These are phyloP conservation scores for Sebastes diploproa DNA, from an alignment of 2,797 vertebrate genomes.

Conservation along the genomic window DNA sequence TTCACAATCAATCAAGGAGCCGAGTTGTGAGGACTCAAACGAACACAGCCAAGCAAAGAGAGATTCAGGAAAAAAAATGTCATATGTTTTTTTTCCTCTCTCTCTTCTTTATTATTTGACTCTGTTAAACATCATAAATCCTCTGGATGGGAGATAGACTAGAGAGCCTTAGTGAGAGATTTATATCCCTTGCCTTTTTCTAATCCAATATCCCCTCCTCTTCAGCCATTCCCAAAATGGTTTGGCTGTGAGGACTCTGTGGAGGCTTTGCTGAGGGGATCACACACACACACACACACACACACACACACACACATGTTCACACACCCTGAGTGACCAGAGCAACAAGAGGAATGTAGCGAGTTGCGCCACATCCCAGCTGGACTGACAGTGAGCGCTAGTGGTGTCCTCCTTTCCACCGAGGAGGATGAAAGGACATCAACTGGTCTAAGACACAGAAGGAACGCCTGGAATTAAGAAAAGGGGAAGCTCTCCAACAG, in stretches of 20 bases:
- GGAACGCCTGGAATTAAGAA: conserved; percentile 79
- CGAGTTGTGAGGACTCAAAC: conserved; percentile 49
- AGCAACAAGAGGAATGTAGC: conserved; percentile 80
- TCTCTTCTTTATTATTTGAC: conserved; percentile 70
- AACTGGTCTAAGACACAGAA: conserved; percentile 70
- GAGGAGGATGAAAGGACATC: conserved; percentile 80
- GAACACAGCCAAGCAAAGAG: conserved; percentile 56
- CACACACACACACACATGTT: conserved; percentile 56
- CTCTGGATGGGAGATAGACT: conserved; percentile 72
- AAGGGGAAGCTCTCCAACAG: conserved; percentile 77
- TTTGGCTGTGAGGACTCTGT: conserved; percentile 71
- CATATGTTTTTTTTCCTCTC: conserved; percentile 53
- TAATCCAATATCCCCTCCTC: conserved; percentile 79
- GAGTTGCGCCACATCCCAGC: conserved; percentile 81
- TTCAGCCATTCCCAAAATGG: conserved; percentile 74
- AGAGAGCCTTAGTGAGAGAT: conserved; percentile 76
- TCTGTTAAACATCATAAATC: conserved; percentile 81
- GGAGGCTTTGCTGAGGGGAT: conserved; percentile 69
- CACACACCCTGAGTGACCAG: conserved; percentile 77
- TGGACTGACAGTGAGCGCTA: conserved; percentile 77
- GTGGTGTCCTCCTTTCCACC: conserved; percentile 77
- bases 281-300: conserved; percentile 57
- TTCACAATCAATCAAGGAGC: conserved; percentile 72
- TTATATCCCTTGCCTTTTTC: conserved; percentile 78
- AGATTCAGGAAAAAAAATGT: conserved; percentile 64